phyloP scores from a whole-genome alignment of 2,888 invertebrate species.

The Mimas tiliae region DNA sequence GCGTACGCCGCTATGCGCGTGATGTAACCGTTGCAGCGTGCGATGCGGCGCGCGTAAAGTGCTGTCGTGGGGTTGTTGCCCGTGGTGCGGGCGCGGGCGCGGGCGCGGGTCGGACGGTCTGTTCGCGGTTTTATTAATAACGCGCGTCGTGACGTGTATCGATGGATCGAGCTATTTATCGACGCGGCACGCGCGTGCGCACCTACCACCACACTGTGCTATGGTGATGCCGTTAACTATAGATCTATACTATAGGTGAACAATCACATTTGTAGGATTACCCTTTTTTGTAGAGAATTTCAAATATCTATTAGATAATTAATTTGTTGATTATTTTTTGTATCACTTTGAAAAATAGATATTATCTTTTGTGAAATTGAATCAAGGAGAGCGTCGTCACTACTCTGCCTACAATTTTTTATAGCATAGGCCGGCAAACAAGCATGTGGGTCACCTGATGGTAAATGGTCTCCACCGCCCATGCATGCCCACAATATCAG shows the following conservation, averaged over 20 bases:
- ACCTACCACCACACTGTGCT: constrained; percentile 41
- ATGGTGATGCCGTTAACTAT: not conserved
- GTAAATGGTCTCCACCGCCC: too few species aligned
- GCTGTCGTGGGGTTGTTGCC: constrained; percentile 76
- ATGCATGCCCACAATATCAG: too few species aligned
- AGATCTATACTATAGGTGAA: not conserved
- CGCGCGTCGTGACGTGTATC: constrained; percentile 78
- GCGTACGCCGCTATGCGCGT: constrained; percentile 47
- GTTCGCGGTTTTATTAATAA: constrained; percentile 81
- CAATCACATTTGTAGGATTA: not conserved
- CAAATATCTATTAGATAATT: too few species aligned
- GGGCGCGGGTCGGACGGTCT: constrained; percentile 57
- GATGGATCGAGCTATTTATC: constrained; percentile 78
- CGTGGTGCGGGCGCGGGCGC: constrained; percentile 62
- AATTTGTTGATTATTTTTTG: not conserved
- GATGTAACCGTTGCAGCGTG: constrained; percentile 57
- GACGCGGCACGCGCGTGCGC: constrained; percentile 75
- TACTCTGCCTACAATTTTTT: too few species aligned
- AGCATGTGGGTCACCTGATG: too few species aligned
- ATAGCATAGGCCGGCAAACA: too few species aligned
- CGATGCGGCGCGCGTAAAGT: constrained; percentile 56
- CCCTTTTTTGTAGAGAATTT: not conserved
- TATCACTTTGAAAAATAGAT: too few species aligned
- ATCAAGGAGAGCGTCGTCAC: too few species aligned
- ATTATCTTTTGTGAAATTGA: too few species aligned